Conservation (phyloP, 1,140 invertebrate species). For the Antheraea mylitta region DNA sequence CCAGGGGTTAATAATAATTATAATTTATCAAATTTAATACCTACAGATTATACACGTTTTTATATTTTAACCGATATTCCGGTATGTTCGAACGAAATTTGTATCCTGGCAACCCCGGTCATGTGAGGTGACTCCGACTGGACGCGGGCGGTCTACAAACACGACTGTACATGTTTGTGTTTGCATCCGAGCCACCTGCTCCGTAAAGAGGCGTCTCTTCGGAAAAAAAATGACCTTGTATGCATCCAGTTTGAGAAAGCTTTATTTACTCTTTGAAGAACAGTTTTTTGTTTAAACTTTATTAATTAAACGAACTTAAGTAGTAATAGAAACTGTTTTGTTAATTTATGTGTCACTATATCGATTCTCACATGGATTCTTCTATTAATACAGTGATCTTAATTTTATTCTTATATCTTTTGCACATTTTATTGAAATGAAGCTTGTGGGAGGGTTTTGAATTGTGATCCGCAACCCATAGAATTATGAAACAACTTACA, state of each 20-base stretch:
- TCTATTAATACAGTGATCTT: too few species aligned
- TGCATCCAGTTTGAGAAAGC: neutral
- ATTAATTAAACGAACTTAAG: too few species aligned
- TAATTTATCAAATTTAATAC: too few species aligned
- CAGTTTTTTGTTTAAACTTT: neutral
- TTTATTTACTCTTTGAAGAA: neutral
- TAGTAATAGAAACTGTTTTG: too few species aligned
- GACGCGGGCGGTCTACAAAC: constrained; percentile 12
- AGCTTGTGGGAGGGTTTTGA: too few species aligned
- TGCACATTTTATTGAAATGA: too few species aligned
- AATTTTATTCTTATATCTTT: too few species aligned
- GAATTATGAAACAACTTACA: too few species aligned
- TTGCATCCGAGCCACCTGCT: constrained; percentile 19
- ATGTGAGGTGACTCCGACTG: neutral
- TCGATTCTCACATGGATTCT: too few species aligned
- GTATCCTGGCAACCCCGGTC: neutral
- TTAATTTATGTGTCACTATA: too few species aligned
- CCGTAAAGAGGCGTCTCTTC: neutral
- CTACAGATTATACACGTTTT: neutral
- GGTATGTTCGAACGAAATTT: neutral
- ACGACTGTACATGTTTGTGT: constrained; percentile 16
- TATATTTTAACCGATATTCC: neutral
- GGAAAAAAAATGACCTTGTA: neutral
- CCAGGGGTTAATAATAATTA: too few species aligned
- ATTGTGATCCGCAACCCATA: too few species aligned